Evolutionary conservation across 2,113 vertebrate species (phyloP).

Genomic region (Lethenteron reissneri): DNA sequence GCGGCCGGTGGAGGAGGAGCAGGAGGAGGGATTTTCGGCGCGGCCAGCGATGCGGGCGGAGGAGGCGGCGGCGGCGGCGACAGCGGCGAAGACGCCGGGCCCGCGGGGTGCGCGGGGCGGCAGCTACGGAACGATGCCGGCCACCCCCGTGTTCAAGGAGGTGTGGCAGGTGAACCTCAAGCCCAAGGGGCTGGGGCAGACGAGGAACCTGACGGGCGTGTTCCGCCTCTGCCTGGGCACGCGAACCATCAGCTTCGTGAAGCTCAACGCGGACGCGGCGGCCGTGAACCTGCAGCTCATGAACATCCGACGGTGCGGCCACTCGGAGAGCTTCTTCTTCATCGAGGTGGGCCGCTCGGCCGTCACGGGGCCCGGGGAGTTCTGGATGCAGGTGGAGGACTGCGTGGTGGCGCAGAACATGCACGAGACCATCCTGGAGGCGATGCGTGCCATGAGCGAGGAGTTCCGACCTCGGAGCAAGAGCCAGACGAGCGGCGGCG

Average conservation of each 20-base stretch:
- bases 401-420: constrained; percentile 65
- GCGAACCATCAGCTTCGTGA: constrained; percentile 65
- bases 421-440: constrained; percentile 66
- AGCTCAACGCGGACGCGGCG: constrained; percentile 53
- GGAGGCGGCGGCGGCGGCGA: constrained; percentile 20
- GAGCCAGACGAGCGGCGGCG: constrained; percentile 46
- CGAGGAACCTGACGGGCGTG: constrained; percentile 61
- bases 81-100: too few species aligned
- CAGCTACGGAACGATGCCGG: constrained; percentile 17
- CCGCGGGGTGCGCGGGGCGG: constrained; percentile 19
- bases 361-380: constrained; percentile 49
- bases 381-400: constrained; percentile 77
- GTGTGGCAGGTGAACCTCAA: constrained; percentile 76
- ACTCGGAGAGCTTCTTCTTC: constrained; percentile 69
- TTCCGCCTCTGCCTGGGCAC: constrained; percentile 65
- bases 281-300: constrained; percentile 62
- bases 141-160: constrained; percentile 59
- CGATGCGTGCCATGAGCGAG: constrained; percentile 65
- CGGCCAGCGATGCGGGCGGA: constrained; percentile 7
- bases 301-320: constrained; percentile 59
- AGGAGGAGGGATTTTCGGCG: constrained; percentile 15
- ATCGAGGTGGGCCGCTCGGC: constrained; percentile 62
- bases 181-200: constrained; percentile 58
- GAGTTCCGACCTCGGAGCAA: constrained; percentile 65
- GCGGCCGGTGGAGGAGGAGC: too few species aligned